phyloP scores from a whole-genome alignment of 2,888 invertebrate genomes.

The Macaria notata region DNA sequence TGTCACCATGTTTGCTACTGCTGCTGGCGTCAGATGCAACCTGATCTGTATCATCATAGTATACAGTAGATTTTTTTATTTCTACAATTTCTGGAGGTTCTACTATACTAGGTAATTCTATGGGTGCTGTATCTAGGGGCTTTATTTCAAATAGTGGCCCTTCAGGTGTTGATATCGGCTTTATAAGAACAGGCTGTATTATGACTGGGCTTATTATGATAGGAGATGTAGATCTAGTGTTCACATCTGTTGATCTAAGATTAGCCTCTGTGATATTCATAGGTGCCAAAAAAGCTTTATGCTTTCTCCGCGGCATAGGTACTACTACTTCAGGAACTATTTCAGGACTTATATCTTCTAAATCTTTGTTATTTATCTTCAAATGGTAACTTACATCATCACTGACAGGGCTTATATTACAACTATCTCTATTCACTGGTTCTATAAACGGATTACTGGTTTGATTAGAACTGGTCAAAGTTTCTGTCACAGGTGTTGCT shows the following conservation, averaged over 20 bases:
- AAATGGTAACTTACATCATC: conserved; percentile 71
- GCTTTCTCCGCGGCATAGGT: conserved; percentile 38
- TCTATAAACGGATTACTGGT: conserved; percentile 36
- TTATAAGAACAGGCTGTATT: conserved; percentile 64
- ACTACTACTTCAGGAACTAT: conserved; percentile 29
- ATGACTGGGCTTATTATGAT: conserved; percentile 69
- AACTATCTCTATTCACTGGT: conserved; percentile 19
- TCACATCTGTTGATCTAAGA: conserved; percentile 35
- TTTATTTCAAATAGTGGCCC: conserved; percentile 32
- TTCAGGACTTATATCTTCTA: conserved; percentile 40
- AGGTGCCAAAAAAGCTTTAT: conserved; percentile 58
- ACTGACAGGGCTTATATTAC: conserved; percentile 33
- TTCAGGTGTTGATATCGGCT: conserved; percentile 35
- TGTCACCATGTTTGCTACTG: conserved; percentile 28
- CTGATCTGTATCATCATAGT: conserved; percentile 70
- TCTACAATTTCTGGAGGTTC: conserved; percentile 40
- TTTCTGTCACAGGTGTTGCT: conserved; percentile 17
- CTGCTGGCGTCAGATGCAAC: conserved; percentile 45
- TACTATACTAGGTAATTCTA: conserved; percentile 17
- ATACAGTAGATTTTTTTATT: conserved; percentile 52
- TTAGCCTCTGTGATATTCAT: conserved; percentile 51
- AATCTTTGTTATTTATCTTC: conserved; percentile 68
- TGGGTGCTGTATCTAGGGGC: conserved; percentile 22
- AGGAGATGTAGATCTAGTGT: conserved; percentile 47
- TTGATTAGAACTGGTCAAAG: conserved; percentile 12